These are phyloP conservation scores for Acanthurus leucopareius DNA, from an alignment of 2,797 vertebrate species.

Conservation along the genomic window DNA sequence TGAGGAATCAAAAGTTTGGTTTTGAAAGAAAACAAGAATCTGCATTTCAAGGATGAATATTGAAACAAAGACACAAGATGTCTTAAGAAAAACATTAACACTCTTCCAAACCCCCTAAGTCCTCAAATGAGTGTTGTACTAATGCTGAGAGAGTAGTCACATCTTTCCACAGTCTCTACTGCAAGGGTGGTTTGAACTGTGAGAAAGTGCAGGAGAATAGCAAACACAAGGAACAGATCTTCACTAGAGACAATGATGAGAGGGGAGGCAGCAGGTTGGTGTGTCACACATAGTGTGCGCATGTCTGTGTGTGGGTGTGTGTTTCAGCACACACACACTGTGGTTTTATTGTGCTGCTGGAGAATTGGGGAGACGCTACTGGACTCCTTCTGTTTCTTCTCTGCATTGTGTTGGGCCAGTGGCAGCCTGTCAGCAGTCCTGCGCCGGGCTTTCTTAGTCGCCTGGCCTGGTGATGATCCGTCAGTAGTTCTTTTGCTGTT, in stretches of 20 bases:
- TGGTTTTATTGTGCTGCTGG: slow-evolving; percentile 90
- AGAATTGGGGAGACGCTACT: slow-evolving; percentile 85
- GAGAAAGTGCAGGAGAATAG: slow-evolving; percentile 11
- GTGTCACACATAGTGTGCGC: background rate
- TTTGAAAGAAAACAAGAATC: background rate
- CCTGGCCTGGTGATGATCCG: slow-evolving; percentile 77
- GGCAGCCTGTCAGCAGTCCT: slow-evolving; percentile 79
- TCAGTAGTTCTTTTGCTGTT: slow-evolving; percentile 88
- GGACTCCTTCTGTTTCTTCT: slow-evolving; percentile 90
- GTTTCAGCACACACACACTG: slow-evolving; percentile 93
- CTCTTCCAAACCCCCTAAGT: background rate
- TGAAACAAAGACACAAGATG: slow-evolving; percentile 10
- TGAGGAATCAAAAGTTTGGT: too few relatives aligned
- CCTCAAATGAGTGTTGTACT: slow-evolving; percentile 1
- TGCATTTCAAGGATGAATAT: slow-evolving; percentile 19
- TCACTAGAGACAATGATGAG: background rate
- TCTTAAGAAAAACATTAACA: slow-evolving; percentile 1
- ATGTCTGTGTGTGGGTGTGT: slow-evolving; percentile 12
- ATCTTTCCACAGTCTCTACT: slow-evolving; percentile 2
- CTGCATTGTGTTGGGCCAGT: slow-evolving; percentile 84
- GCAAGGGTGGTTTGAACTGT: slow-evolving; percentile 1
- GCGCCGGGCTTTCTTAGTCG: slow-evolving; percentile 78
- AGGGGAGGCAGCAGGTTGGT: slow-evolving; percentile 39
- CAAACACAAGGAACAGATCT: background rate
- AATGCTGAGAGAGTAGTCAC: background rate